Conservation (phyloP, 2,888 invertebrate genomes). For the Pollenia griseotomentosa region DNA sequence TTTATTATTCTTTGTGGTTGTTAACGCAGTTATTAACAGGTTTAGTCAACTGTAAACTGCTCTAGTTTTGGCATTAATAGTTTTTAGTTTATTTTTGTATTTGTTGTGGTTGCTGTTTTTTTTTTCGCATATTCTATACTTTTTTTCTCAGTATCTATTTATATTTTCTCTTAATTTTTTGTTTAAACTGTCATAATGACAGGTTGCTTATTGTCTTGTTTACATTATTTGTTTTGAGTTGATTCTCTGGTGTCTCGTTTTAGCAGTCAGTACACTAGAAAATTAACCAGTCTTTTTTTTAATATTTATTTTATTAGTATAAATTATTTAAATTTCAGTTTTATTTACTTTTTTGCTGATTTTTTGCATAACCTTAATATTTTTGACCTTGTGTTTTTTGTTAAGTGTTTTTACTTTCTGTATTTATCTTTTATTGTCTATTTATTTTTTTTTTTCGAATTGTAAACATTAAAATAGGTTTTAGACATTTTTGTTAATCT, state of each 20-base stretch:
- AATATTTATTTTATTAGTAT: constrained; percentile 36
- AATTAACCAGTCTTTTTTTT: constrained; percentile 16
- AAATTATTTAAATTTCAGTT: constrained; percentile 47
- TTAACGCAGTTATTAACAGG: constrained; percentile 69
- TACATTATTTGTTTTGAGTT: neutral
- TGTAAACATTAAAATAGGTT: neutral
- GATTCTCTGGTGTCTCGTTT: neutral
- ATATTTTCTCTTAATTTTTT: constrained; percentile 6
- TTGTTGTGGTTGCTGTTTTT: constrained; percentile 23
- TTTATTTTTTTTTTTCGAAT: constrained; percentile 33
- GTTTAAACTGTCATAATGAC: constrained; percentile 28
- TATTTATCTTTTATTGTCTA: constrained; percentile 31
- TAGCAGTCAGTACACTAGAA: neutral
- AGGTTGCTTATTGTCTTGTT: constrained; percentile 29
- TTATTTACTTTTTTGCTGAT: constrained; percentile 28
- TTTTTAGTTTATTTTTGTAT: constrained; percentile 36
- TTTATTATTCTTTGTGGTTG: constrained; percentile 22
- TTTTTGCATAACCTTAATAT: constrained; percentile 67
- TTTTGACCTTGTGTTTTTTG: constrained; percentile 64
- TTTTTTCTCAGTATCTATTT: constrained; percentile 24
- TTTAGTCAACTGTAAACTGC: constrained; percentile 72
- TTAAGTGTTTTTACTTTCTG: constrained; percentile 59
- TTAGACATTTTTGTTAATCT: no score
- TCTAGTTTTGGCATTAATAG: constrained; percentile 65
- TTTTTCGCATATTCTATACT: neutral